Base-by-base conservation (phyloP, 2,888 invertebrate genomes). In the Hermaeophaga mercurialis region DNA sequence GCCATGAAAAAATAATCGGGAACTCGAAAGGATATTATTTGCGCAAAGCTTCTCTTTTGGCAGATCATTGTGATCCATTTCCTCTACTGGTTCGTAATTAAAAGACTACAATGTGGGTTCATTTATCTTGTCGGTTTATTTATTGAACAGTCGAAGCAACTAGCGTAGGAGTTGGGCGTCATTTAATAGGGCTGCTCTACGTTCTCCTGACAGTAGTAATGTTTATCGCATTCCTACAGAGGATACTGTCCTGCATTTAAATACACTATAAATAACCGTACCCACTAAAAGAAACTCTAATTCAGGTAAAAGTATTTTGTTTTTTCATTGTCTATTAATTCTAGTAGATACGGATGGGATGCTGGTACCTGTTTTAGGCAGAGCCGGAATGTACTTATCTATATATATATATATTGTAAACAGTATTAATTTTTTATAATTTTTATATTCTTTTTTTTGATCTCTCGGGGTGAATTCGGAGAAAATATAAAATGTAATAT, bases 61-160 rank as follows among this genome's bases (percentile, higher is more conserved):
- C 22, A 41, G 19, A 12, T 43, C 11, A 24, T 19, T 22, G 11
- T 12, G 43, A 24, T 26, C 43, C 12, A 43, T 43, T 43, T 26
- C 43, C 14, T 15, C 26, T 18, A 64, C 56, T 60, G 56, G 59
- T 59, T 56, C 50, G 60, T 63, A 66, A 66, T 68, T 64, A 65
- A 65, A 65, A 66, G 62, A 57, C 60, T 61, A 67, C 64, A 65
- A 63, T 58, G 60, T 50, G 52, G 60, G 54, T 60, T 62, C 68
- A 66, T 66, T 61, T 66, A 65, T 66, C 64, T 66, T 62, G 61
- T 55, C 50, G 55, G 59, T 64, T 66, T 68, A 66, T 68, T 66
- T 66, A 66, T 66, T 65, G 63, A 59, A 43, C 58, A 61, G 54
- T 60, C 60, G 60, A 58, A 64, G 62, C 55, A 62, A 58, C 41